Conservation (phyloP, 2,113 vertebrate species). For the Oncorhynchus masou region DNA sequence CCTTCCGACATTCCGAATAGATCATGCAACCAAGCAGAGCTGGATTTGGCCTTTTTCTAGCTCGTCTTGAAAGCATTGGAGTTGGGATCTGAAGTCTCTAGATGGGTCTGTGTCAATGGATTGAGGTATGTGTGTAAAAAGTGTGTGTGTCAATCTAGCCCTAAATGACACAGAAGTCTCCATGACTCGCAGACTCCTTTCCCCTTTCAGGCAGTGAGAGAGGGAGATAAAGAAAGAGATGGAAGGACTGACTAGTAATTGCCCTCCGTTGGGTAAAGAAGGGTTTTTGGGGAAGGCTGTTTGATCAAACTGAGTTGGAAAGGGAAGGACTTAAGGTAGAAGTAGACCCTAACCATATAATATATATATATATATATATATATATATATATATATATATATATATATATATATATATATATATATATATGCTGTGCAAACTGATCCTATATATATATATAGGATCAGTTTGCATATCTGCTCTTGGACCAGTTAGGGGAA, state of each 20-base stretch:
- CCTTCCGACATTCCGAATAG: conserved; percentile 64
- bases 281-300: neutral
- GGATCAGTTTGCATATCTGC: neutral
- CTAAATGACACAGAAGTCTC: conserved; percentile 4
- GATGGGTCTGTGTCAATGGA: neutral
- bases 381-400: too few relatives aligned
- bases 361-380: too few relatives aligned
- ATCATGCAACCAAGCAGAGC: conserved; percentile 68
- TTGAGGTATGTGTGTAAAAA: neutral
- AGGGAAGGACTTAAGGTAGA: neutral
- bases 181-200: conserved; percentile 21
- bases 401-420: too few relatives aligned
- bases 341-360: neutral
- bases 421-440: too few relatives aligned
- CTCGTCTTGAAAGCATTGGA: neutral
- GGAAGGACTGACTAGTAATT: neutral
- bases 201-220: conserved; percentile 6
- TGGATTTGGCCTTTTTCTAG: conserved; percentile 32
- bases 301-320: neutral
- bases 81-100: neutral
- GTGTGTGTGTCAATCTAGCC: neutral
- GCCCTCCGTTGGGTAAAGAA: neutral
- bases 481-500: neutral
- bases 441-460: too few relatives aligned
- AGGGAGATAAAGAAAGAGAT: neutral